Conservation (phyloP, 1,140 invertebrate genomes). For the Asobara japonica region DNA sequence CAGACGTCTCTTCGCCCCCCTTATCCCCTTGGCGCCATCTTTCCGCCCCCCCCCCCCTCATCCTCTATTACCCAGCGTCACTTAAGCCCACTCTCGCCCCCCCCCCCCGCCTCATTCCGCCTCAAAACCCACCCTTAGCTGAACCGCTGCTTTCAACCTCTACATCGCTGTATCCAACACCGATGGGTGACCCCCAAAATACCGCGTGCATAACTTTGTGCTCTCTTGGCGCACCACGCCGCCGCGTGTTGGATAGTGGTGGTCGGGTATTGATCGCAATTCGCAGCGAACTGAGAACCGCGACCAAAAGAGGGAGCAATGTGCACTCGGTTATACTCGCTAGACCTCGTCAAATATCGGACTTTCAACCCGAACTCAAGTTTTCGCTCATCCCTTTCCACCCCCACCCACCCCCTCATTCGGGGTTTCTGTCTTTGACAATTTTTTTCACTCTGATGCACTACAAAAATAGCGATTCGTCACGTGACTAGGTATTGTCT, state of each 20-base stretch:
- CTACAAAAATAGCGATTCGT: conserved; percentile 27
- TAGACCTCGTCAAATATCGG: background rate
- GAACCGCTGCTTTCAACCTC: conserved; percentile 18
- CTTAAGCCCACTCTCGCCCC: background rate
- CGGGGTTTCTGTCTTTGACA: background rate
- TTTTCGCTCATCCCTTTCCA: background rate
- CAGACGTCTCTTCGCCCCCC: background rate
- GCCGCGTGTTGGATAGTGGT: conserved; percentile 13
- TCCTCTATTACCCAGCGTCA: background rate
- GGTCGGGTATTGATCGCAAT: conserved; percentile 53
- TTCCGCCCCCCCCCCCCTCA: conserved; percentile 2
- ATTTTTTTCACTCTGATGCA: background rate
- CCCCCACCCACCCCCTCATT: background rate
- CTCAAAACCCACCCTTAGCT: background rate
- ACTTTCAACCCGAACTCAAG: conserved; percentile 9
- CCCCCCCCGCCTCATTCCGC: background rate
- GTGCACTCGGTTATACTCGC: conserved; percentile 1
- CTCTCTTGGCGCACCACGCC: conserved; percentile 53
- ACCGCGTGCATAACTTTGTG: conserved; percentile 60
- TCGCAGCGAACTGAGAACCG: conserved; percentile 48
- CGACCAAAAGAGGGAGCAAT: conserved; percentile 43
- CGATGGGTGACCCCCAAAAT: conserved; percentile 49
- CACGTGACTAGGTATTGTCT: conserved; percentile 11
- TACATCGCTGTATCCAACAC: conserved; percentile 25
- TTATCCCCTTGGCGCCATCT: no score